Evolutionary conservation across 2,113 vertebrate genomes (phyloP), one percentile per base, ranked within the genome.

Genomic region (Donacobius atricapilla): DNA sequence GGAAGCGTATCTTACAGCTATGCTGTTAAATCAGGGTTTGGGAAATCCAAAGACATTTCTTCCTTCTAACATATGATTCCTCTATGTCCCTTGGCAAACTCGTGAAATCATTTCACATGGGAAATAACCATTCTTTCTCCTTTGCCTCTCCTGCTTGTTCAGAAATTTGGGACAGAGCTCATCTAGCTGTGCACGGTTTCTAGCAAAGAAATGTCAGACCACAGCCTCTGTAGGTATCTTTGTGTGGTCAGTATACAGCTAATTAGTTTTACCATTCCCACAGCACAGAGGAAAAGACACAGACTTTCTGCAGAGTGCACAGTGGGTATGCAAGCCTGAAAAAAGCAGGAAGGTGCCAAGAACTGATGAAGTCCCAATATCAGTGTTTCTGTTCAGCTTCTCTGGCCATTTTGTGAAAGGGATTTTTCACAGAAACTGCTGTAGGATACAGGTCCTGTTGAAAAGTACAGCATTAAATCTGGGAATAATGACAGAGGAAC

Each of bases 361-460:
- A 54, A 61, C 63, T 2, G 0, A 39, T 11, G 24, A 64, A 72
- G 30, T 57, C 50, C 75, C 45, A 45, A 47, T 90, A 80, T 14
- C 39, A 87, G 54, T 20, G 5, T 51, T 65, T 89, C 87, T 69
- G 35, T 72, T 91, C 83, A 80, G 53, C 18, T 61, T 42, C 45
- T 85, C 35, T 54, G 66, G 51, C 35, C 85, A 83, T 93, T 90
- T 88, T 63, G 27, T 83, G 61, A 79, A 64, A 35, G 42, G 68
- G 24, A 86, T 88, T 85, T 86, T 84, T 79, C 78, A 93, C 33
- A 80, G 63, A 90, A 88, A 91, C 83, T 85, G 68, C 54, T 70
- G 31, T 15, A 58, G 33, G 22, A 87, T 39, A 31, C 50, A 91
- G 35, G 39, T 83, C 56, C 33, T 53, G 9, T 42, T 73, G 66